Conservation (phyloP, 1,140 invertebrate species). For the Gryon sp. region DNA sequence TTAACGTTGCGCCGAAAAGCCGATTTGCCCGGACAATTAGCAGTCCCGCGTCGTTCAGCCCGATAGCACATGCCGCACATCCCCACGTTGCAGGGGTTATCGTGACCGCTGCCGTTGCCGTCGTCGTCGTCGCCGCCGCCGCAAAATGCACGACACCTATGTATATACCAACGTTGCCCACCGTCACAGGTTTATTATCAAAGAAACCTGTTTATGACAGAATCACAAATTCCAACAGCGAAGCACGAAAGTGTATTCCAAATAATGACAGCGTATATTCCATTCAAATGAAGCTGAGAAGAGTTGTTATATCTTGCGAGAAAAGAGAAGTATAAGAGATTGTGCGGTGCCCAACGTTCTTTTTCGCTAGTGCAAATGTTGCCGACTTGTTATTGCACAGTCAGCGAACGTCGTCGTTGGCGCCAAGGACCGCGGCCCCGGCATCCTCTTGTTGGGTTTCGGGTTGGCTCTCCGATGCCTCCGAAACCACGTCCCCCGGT, state of each 20-base stretch:
- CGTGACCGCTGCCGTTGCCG: slow-evolving; percentile 43
- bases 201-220: slow-evolving; percentile 17
- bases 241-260: neutral
- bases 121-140: slow-evolving; percentile 21
- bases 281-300: too few species aligned
- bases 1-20: slow-evolving; percentile 67
- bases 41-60: slow-evolving; percentile 69
- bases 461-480: slow-evolving; percentile 15
- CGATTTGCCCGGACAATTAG: slow-evolving; percentile 71
- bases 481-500: slow-evolving; percentile 17
- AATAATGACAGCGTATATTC: too few species aligned
- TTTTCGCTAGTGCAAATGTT: slow-evolving; percentile 24
- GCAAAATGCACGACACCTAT: slow-evolving; percentile 39
- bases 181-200: neutral
- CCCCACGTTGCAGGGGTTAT: slow-evolving; percentile 53
- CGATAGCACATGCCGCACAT: slow-evolving; percentile 69
- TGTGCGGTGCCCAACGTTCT: too few species aligned
- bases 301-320: too few species aligned
- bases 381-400: slow-evolving; percentile 4
- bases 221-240: slow-evolving; percentile 9
- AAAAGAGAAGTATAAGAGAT: too few species aligned
- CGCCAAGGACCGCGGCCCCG: slow-evolving; percentile 5
- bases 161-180: neutral
- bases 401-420: neutral
- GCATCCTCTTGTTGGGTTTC: slow-evolving; percentile 17